Conservation (phyloP, 2,888 invertebrate genomes). For the Caenorhabditis panamensis region DNA sequence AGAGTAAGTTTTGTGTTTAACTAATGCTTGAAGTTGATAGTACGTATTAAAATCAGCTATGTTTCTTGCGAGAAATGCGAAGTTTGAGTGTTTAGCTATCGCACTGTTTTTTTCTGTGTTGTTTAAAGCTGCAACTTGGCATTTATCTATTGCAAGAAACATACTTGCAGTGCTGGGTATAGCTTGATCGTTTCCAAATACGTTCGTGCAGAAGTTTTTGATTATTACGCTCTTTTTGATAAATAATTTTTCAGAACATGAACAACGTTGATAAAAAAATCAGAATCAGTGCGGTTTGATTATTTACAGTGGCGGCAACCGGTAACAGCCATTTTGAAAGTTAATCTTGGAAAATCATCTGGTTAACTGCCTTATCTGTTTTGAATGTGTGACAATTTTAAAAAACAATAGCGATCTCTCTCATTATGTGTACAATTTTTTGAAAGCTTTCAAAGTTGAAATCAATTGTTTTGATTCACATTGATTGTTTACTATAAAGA, state of each 20-base stretch:
- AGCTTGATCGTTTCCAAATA: background rate
- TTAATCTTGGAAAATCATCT: too few species aligned
- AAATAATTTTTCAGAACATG: conserved; percentile 53
- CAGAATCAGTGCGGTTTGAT: conserved; percentile 49
- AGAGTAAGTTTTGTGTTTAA: conserved; percentile 26
- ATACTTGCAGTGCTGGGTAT: too few species aligned
- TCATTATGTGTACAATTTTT: too few species aligned
- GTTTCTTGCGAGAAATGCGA: background rate
- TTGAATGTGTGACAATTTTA: too few species aligned
- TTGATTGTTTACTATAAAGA: too few species aligned
- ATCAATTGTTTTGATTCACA: too few species aligned
- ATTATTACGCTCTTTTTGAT: background rate
- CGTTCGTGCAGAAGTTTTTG: too few species aligned
- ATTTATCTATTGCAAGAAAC: background rate
- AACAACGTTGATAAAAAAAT: conserved; percentile 44
- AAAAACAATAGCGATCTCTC: too few species aligned
- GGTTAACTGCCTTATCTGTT: too few species aligned
- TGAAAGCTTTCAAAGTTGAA: too few species aligned
- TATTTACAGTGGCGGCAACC: background rate
- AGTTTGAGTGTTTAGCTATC: conserved; percentile 21
- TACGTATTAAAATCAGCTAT: background rate
- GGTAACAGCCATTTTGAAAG: too few species aligned
- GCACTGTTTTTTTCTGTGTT: conserved; percentile 36
- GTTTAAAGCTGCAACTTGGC: conserved; percentile 7
- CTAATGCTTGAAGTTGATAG: conserved; percentile 9